These are phyloP conservation scores for Neodiprion virginianus DNA, from an alignment of 1,140 invertebrate species.

Conservation along the genomic window DNA sequence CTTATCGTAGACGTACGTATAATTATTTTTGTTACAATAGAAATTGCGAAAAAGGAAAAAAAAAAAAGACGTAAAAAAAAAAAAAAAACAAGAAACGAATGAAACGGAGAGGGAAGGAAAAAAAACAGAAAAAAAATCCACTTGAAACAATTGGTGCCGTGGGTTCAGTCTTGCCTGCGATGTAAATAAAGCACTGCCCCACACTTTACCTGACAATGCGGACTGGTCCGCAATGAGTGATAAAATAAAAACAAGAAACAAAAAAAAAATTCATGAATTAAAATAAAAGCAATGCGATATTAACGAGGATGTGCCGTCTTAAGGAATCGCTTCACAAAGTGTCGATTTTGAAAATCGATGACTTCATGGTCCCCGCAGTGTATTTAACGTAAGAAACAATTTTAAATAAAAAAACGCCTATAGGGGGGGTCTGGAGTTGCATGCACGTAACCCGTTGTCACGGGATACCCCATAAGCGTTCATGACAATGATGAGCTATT, in stretches of 20 bases:
- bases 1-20: conserved; percentile 10
- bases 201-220: conserved; percentile 10
- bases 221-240: neutral
- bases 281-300: neutral
- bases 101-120: conserved; percentile 17
- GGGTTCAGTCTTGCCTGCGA: conserved; percentile 37
- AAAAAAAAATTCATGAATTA: neutral
- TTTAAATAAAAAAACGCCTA: neutral
- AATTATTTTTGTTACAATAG: conserved; percentile 9
- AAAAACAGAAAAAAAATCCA: conserved; percentile 21
- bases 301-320: neutral
- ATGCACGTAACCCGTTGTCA: neutral
- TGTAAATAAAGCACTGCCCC: conserved; percentile 45
- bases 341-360: neutral
- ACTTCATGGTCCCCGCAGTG: neutral
- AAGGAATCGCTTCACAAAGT: neutral
- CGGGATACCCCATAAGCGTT: no score
- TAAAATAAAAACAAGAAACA: neutral
- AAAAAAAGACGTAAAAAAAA: conserved; percentile 7
- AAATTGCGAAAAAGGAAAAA: conserved; percentile 14
- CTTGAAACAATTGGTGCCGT: conserved; percentile 23
- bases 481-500: no score
- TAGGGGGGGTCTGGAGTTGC: neutral
- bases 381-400: neutral
- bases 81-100: neutral